Conservation (phyloP, 2,888 invertebrate genomes). For the Andrena fulva region DNA sequence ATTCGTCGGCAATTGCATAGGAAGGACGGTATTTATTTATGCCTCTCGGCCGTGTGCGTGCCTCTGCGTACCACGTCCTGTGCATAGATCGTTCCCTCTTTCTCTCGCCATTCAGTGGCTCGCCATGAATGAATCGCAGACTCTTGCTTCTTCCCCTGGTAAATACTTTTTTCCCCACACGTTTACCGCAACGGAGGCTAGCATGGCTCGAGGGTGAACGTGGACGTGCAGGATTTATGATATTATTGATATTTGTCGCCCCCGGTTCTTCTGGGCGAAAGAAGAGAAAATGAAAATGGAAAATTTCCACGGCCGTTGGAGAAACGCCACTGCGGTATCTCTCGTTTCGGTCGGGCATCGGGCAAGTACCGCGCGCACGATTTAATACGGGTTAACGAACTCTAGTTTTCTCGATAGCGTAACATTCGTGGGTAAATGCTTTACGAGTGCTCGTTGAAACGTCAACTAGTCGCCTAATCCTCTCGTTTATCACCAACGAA, state of each 20-base stretch:
- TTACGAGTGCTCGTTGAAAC: slow-evolving; percentile 36
- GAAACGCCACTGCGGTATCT: neutral
- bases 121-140: slow-evolving; percentile 78
- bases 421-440: slow-evolving; percentile 58
- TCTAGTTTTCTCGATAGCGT: slow-evolving; percentile 48
- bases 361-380: slow-evolving; percentile 12
- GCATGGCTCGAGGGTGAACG: slow-evolving; percentile 53
- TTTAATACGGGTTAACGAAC: slow-evolving; percentile 58
- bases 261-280: neutral
- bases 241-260: neutral
- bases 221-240: neutral
- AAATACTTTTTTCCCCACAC: slow-evolving; percentile 75
- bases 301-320: neutral
- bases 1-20: neutral
- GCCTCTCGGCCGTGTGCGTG: slow-evolving; percentile 36
- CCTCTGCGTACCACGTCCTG: slow-evolving; percentile 48
- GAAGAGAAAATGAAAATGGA: no score
- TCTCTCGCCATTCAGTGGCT: slow-evolving; percentile 74
- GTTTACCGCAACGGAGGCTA: slow-evolving; percentile 61
- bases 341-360: neutral
- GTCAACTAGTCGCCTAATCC: slow-evolving; percentile 44
- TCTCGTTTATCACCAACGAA: slow-evolving; percentile 19
- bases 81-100: slow-evolving; percentile 64
- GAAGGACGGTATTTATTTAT: slow-evolving; percentile 30
- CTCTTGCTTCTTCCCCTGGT: slow-evolving; percentile 72